These are phyloP conservation scores for Mya arenaria DNA, from an alignment of 1,140 invertebrate species.

Conservation along the genomic window DNA sequence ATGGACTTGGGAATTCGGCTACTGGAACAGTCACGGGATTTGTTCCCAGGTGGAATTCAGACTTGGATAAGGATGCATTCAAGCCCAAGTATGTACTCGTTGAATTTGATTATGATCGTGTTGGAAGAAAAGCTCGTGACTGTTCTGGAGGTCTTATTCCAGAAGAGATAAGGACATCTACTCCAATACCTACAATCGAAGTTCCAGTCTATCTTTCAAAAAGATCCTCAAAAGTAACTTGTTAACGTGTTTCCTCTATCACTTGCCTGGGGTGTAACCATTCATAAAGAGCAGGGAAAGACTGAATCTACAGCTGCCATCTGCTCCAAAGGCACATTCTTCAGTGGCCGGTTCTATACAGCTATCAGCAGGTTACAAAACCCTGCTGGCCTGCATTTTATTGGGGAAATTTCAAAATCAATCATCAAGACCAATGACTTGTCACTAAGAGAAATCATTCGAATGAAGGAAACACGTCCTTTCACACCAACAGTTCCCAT, in stretches of 20 bases:
- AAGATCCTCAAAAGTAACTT: slow-evolving; percentile 11
- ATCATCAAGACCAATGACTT: not conserved
- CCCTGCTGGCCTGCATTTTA: not conserved
- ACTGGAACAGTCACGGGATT: not conserved
- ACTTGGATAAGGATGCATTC: not conserved
- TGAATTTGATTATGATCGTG: slow-evolving; percentile 13
- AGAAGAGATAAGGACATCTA: not conserved
- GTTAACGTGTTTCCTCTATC: slow-evolving; percentile 8
- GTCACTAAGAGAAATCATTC: not conserved
- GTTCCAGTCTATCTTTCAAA: not conserved
- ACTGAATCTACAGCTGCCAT: not conserved
- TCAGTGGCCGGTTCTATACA: not conserved
- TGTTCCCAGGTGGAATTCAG: not conserved
- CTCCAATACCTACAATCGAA: no score
- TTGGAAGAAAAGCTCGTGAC: not conserved
- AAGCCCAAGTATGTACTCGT: slow-evolving; percentile 22
- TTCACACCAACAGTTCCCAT: slow-evolving; percentile 1
- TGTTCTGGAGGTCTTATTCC: not conserved
- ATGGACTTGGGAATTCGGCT: slow-evolving; percentile 9
- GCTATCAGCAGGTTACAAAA: not conserved
- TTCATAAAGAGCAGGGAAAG: slow-evolving; percentile 17
- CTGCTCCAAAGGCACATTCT: not conserved
- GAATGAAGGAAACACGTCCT: not conserved
- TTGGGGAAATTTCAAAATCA: not conserved
- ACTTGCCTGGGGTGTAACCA: slow-evolving; percentile 16